Conservation (phyloP, 2,888 invertebrate species). For the Dasypogon diadema region DNA sequence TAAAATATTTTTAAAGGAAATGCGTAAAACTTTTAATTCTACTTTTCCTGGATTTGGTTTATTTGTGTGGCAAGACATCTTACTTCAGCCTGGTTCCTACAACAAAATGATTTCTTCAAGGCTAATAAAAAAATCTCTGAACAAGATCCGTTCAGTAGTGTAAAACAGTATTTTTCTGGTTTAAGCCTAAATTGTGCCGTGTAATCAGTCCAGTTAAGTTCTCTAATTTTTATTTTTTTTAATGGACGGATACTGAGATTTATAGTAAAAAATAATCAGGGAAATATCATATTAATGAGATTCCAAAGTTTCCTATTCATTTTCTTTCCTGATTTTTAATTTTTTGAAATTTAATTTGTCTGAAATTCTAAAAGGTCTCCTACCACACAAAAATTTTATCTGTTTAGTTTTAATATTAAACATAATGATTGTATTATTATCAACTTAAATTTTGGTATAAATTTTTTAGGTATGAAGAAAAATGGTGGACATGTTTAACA, state of each 20-base stretch:
- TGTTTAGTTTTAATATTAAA: no score
- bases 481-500: no score
- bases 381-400: conserved; percentile 36
- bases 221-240: neutral
- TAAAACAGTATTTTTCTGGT: conserved; percentile 2
- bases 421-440: no score
- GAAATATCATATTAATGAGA: neutral
- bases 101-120: neutral
- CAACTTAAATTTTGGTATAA: no score
- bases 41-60: conserved; percentile 23
- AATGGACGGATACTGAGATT: conserved; percentile 28
- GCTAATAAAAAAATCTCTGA: neutral
- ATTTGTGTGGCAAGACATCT: conserved; percentile 35
- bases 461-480: no score
- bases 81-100: neutral
- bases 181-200: conserved; percentile 20
- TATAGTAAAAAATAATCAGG: neutral
- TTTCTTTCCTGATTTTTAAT: neutral
- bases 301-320: neutral
- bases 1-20: conserved; percentile 4
- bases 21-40: conserved; percentile 4
- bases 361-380: conserved; percentile 22
- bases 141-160: neutral
- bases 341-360: neutral
- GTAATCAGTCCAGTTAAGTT: conserved; percentile 31